These are phyloP conservation scores for Carterocephalus palaemon DNA, from an alignment of 2,888 invertebrate species.

Conservation along the genomic window DNA sequence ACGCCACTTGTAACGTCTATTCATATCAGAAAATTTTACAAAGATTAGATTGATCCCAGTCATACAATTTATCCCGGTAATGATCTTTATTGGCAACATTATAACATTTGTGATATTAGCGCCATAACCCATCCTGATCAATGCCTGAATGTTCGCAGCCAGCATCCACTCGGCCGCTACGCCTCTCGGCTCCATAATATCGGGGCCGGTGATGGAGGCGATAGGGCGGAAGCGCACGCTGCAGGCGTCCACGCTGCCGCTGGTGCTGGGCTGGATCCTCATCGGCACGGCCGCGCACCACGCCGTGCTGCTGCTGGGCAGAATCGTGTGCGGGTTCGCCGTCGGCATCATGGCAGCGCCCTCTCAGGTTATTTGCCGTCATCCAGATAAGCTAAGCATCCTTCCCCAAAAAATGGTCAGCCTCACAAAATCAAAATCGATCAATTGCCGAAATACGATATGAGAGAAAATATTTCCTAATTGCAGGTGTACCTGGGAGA, in stretches of 20 bases:
- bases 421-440: no score
- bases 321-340: slow-evolving; percentile 84
- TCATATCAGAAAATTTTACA: no score
- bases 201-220: slow-evolving; percentile 84
- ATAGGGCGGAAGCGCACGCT: slow-evolving; percentile 83
- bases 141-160: slow-evolving; percentile 79
- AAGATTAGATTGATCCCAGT: no score
- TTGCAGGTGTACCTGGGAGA: slow-evolving; percentile 86
- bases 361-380: slow-evolving; percentile 80
- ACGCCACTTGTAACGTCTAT: no score
- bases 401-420: no score
- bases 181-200: slow-evolving; percentile 84
- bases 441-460: no score
- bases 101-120: no score
- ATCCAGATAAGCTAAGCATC: no score
- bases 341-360: slow-evolving; percentile 87
- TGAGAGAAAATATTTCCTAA: no score
- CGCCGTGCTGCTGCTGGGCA: slow-evolving; percentile 80
- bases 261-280: slow-evolving; percentile 83
- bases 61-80: no score
- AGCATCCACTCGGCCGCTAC: slow-evolving; percentile 89
- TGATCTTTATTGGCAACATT: no score
- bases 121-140: no score
- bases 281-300: slow-evolving; percentile 80
- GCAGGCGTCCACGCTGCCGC: slow-evolving; percentile 81